These are phyloP conservation scores for Amphimallon solstitiale DNA, from an alignment of 2,888 invertebrate genomes.

Conservation along the genomic window DNA sequence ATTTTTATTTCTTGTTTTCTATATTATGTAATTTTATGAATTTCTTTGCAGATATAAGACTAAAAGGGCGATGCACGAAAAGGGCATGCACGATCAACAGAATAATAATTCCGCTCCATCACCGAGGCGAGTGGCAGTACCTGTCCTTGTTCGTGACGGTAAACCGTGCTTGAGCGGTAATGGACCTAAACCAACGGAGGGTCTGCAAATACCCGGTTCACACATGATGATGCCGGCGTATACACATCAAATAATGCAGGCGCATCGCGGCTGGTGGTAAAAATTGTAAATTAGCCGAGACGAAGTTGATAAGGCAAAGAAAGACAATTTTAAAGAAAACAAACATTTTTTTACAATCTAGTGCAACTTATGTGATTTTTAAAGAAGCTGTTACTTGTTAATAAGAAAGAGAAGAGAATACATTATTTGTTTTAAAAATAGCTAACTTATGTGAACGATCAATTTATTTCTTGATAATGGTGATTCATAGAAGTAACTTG, in stretches of 20 bases:
- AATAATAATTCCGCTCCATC: constrained; percentile 69
- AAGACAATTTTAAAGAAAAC: constrained; percentile 15
- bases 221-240: constrained; percentile 60
- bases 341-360: constrained; percentile 24
- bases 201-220: constrained; percentile 53
- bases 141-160: constrained; percentile 93
- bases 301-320: background rate
- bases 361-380: constrained; percentile 37
- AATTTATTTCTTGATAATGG: background rate
- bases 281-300: background rate
- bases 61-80: constrained; percentile 96
- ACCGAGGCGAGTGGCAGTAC: constrained; percentile 92
- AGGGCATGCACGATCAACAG: constrained; percentile 75
- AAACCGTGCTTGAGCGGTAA: constrained; percentile 81
- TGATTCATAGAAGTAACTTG: too few relatives aligned
- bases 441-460: background rate
- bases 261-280: constrained; percentile 62
- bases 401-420: background rate
- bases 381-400: constrained; percentile 25
- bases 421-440: constrained; percentile 13
- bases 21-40: background rate
- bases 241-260: constrained; percentile 63
- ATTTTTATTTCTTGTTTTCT: background rate
- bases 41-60: constrained; percentile 83
- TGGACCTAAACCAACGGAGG: constrained; percentile 52